Conservation (phyloP, 2,888 invertebrate species). For the Eilema sororculum region DNA sequence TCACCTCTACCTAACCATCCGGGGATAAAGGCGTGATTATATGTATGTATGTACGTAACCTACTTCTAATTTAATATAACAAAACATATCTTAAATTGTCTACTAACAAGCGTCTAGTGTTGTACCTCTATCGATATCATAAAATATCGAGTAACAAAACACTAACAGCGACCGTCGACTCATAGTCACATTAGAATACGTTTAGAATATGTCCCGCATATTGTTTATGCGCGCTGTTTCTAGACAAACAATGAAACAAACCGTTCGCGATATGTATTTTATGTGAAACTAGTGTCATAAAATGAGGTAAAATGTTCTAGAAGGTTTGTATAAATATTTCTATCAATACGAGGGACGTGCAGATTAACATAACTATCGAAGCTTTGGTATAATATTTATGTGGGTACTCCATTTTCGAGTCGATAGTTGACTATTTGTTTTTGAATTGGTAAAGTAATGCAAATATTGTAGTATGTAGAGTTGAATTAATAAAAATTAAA, state of each 20-base stretch:
- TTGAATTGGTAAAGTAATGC: too few relatives aligned
- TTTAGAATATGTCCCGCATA: constrained; percentile 42
- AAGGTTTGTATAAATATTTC: constrained; percentile 14
- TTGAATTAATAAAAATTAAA: too few relatives aligned
- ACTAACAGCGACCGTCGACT: constrained; percentile 19
- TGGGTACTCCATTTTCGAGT: too few relatives aligned
- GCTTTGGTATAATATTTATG: not conserved
- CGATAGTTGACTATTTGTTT: too few relatives aligned
- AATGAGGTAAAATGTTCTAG: constrained; percentile 19
- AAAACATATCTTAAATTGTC: not conserved
- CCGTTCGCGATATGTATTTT: constrained; percentile 31
- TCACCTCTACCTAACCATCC: too few relatives aligned
- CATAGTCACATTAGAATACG: constrained; percentile 47
- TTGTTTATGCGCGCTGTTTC: constrained; percentile 45
- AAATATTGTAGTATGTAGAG: too few relatives aligned
- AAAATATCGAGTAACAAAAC: constrained; percentile 23
- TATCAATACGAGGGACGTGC: constrained; percentile 10
- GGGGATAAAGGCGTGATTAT: too few relatives aligned
- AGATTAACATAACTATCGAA: constrained; percentile 4
- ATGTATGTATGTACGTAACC: too few relatives aligned
- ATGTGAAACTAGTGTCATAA: constrained; percentile 23
- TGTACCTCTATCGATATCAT: constrained; percentile 23
- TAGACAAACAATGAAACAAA: constrained; percentile 45
- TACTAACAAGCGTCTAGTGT: constrained; percentile 17
- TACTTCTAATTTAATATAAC: too few relatives aligned